These are phyloP conservation scores for Isichthys henryi DNA, from an alignment of 2,113 vertebrate genomes.

Conservation along the genomic window DNA sequence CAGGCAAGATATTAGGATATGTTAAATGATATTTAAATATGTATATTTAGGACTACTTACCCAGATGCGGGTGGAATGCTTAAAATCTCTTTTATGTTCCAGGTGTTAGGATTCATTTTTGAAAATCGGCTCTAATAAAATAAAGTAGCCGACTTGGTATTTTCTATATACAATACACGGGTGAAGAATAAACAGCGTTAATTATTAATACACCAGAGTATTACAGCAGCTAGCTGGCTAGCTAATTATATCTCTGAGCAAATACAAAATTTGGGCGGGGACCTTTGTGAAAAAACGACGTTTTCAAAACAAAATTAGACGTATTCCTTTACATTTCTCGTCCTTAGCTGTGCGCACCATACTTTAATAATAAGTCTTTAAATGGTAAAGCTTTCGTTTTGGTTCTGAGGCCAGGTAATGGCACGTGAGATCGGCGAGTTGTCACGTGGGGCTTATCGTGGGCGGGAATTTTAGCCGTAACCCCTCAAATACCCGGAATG, in stretches of 20 bases:
- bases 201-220: not conserved
- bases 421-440: not conserved
- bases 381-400: not conserved
- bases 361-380: not conserved
- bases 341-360: not conserved
- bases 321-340: not conserved
- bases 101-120: constrained; percentile 74
- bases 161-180: not conserved
- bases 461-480: not conserved
- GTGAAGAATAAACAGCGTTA: not conserved
- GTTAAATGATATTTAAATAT: not conserved
- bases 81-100: constrained; percentile 83
- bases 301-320: not conserved
- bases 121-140: not conserved
- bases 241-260: not conserved
- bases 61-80: constrained; percentile 54
- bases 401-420: not conserved
- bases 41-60: constrained; percentile 1
- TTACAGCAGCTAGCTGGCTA: not conserved
- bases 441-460: not conserved
- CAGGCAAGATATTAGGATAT: not conserved
- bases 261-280: not conserved
- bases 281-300: not conserved
- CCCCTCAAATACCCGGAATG: not conserved
- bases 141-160: not conserved